Evolutionary conservation across 1,140 invertebrate genomes (phyloP).

Genomic region (Heterodera schachtii): DNA sequence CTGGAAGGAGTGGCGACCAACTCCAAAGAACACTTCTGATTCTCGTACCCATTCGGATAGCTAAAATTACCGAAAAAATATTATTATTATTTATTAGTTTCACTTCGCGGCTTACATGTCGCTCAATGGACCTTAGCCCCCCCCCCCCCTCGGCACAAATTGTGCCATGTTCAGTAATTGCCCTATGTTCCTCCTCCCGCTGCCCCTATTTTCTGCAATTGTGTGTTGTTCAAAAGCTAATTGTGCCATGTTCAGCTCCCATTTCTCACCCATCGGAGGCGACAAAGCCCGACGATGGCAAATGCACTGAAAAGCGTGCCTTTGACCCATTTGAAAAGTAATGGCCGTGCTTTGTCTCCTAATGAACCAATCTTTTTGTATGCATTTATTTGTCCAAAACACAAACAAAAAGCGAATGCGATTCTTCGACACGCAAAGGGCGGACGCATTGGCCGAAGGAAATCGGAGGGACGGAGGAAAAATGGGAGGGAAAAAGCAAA

Average conservation of each 20-base stretch:
- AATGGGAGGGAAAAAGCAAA: not conserved
- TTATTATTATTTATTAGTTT: not conserved
- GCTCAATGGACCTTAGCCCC: too few relatives aligned
- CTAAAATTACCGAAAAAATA: not conserved
- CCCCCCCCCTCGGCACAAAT: too few relatives aligned
- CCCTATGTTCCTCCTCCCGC: too few relatives aligned
- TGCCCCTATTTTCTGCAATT: not conserved
- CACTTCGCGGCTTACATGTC: too few relatives aligned
- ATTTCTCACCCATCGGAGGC: not conserved
- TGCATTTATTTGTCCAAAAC: not conserved
- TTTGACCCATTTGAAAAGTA: not conserved
- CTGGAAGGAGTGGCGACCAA: slow-evolving; percentile 18
- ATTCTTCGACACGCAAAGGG: not conserved
- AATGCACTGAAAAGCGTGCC: not conserved
- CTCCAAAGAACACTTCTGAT: slow-evolving; percentile 37
- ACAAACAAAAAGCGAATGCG: not conserved
- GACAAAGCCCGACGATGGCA: not conserved
- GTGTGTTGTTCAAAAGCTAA: not conserved
- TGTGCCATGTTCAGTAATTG: too few relatives aligned
- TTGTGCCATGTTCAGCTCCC: too few relatives aligned
- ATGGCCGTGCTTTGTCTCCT: not conserved
- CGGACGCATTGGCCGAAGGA: not conserved
- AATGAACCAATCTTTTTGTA: not conserved
- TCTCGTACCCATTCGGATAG: slow-evolving; percentile 18
- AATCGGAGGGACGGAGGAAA: not conserved